Conservation (phyloP, 2,797 vertebrate genomes). For the Nannoperca obscura region DNA sequence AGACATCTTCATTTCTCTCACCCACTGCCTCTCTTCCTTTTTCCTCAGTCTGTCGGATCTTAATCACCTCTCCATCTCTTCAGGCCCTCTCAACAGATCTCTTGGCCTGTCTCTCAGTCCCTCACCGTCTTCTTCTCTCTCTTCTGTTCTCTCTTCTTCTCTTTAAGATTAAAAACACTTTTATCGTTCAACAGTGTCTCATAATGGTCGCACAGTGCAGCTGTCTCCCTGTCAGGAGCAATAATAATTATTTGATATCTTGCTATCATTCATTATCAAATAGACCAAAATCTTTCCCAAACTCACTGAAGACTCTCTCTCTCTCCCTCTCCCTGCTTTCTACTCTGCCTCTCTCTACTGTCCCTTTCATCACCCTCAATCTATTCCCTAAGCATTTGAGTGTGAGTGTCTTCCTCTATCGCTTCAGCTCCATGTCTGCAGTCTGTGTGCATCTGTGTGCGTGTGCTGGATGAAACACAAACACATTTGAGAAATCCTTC, state of each 20-base stretch:
- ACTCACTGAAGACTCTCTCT: slow-evolving; percentile 31
- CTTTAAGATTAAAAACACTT: slow-evolving; percentile 66
- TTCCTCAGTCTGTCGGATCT: slow-evolving; percentile 46
- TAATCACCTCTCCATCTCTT: slow-evolving; percentile 67
- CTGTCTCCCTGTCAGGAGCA: slow-evolving; percentile 62
- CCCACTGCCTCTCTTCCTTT: slow-evolving; percentile 29
- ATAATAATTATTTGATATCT: slow-evolving; percentile 64
- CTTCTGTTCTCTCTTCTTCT: slow-evolving; percentile 29
- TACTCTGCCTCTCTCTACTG: slow-evolving; percentile 23
- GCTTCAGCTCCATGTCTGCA: slow-evolving; percentile 17
- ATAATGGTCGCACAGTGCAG: slow-evolving; percentile 63
- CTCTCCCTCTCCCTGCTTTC: slow-evolving; percentile 16
- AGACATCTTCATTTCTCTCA: slow-evolving; percentile 49
- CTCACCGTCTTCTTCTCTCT: slow-evolving; percentile 31
- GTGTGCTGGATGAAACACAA: not conserved
- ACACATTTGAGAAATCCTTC: not conserved
- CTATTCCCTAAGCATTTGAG: slow-evolving; percentile 46
- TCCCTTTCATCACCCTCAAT: slow-evolving; percentile 57
- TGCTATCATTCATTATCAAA: slow-evolving; percentile 69
- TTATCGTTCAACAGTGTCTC: slow-evolving; percentile 56
- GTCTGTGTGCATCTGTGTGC: not conserved
- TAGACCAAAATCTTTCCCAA: slow-evolving; percentile 53
- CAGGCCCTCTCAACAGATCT: slow-evolving; percentile 56
- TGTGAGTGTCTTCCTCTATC: slow-evolving; percentile 35
- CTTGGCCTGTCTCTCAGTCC: slow-evolving; percentile 30